A percentile compares a stretch with the other conserved stretches of the same genome.
phyloP scores from a whole-genome alignment of 2,797 vertebrate species.

The Dryobates pubescens region DNA sequence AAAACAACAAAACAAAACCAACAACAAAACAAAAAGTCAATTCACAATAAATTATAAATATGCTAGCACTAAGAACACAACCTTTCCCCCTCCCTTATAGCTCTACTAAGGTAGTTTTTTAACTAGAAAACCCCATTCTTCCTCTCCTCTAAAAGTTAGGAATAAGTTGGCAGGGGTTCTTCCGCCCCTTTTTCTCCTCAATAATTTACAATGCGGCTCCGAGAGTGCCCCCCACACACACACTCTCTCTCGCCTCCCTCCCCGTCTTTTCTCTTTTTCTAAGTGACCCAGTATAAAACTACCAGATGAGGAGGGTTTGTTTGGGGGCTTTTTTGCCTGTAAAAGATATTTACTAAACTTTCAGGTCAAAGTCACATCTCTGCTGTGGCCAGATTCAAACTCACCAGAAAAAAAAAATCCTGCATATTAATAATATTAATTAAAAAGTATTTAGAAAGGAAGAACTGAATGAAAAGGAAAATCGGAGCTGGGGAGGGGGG shows the following conservation, averaged over 20 bases:
- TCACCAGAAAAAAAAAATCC: not conserved
- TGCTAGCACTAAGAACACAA: constrained; percentile 43
- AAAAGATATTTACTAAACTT: not conserved
- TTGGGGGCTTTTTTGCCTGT: too few species aligned
- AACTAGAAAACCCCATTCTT: constrained; percentile 68
- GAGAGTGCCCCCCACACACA: constrained; percentile 21
- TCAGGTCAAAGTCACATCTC: not conserved
- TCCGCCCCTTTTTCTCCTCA: constrained; percentile 41
- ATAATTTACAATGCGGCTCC: constrained; percentile 42
- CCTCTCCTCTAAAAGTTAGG: constrained; percentile 47
- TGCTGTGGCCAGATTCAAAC: not conserved
- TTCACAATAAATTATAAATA: constrained; percentile 78
- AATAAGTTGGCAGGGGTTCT: constrained; percentile 40
- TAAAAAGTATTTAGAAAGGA: not conserved
- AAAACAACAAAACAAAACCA: too few species aligned
- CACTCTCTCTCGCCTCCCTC: not conserved
- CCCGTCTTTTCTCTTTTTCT: constrained; percentile 11
- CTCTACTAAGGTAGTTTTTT: constrained; percentile 31
- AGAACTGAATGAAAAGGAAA: too few species aligned
- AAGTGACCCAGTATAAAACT: constrained; percentile 23
- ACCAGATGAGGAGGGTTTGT: not conserved
- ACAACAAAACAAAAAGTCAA: not conserved
- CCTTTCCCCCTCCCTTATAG: constrained; percentile 7
- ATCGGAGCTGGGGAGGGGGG: too few species aligned
- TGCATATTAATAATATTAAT: not conserved